Evolutionary conservation across 1,140 invertebrate genomes (phyloP).

Genomic region (Drosophila chauvacae): DNA sequence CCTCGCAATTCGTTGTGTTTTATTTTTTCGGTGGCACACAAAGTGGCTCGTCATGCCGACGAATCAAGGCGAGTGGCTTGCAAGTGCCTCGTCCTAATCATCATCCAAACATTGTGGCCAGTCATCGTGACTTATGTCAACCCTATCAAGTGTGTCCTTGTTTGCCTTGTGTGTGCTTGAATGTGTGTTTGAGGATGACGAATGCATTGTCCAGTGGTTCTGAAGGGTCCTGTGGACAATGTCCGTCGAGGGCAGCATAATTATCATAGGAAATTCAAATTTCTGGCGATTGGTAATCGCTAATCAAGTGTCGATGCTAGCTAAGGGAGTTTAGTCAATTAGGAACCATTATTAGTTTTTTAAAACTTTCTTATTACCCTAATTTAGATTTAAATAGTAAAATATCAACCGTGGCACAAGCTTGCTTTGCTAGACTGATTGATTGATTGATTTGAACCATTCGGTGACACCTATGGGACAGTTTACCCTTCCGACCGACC

Average conservation of each 20-base stretch:
- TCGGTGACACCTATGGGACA: slow-evolving; percentile 17
- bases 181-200: slow-evolving; percentile 10
- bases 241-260: not conserved
- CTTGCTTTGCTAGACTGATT: not conserved
- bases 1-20: too few relatives aligned
- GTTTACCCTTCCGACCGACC: slow-evolving; percentile 12
- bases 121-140: slow-evolving; percentile 51
- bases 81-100: slow-evolving; percentile 44
- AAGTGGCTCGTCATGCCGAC: slow-evolving; percentile 38
- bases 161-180: not conserved
- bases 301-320: not conserved
- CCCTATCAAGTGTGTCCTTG: slow-evolving; percentile 50
- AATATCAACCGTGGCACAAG: not conserved
- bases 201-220: slow-evolving; percentile 10
- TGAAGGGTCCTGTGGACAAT: slow-evolving; percentile 4
- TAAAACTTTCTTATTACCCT: not conserved
- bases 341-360: too few relatives aligned
- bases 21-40: slow-evolving; percentile 8
- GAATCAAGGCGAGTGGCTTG: slow-evolving; percentile 36
- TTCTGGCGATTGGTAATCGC: not conserved
- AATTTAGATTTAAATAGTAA: not conserved
- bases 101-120: slow-evolving; percentile 48
- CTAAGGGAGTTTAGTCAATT: not conserved
- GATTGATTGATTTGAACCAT: slow-evolving; percentile 30
- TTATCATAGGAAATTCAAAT: slow-evolving; percentile 6